Base-by-base conservation (phyloP, 1,140 invertebrate genomes). In the Drosophila tropicalis region DNA sequence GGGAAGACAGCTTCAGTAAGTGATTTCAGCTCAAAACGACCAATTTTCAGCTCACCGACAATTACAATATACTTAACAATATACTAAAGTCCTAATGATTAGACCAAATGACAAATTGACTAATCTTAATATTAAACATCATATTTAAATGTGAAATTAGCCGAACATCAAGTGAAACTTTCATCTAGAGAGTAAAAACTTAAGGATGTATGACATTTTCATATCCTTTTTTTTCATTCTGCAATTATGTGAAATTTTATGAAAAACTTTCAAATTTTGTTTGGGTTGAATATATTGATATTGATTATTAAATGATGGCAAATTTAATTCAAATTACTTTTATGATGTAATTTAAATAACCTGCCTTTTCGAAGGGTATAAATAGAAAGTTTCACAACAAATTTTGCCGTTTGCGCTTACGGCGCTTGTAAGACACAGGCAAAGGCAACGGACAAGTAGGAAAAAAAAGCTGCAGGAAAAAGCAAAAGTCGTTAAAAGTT, bases 401-500 rank as follows among this genome's bases (percentile, higher is more conserved):
- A 70, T 79, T 69, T 72, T 60, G 54, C 19, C 41, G 32, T 54
- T 17, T 66, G 47, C 12, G 9, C 15, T 63, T 54, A 51, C 41
- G 40, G 55, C 60, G 47, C 41, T 19, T 56, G 34, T 58, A 41
- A 40, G 63, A 66, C 63, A 22, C 63, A n/a, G 51, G 32, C 32
- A 19, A 58, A 39, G 56, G 32, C 56, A 58, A 39, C 5, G 17
- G 17, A 22, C 15, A 15, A 51, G 19, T 10, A 51, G 19, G 7
- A 47, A 51, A 51, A 51, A 51, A 51, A 51, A 51, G 2, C 9
- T 73, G 83, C 69, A 64, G 74, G 84, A 72, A 77, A 74, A 77
- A 80, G 87, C 89, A 91, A 90, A 91, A 91, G 89, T 91, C 89
- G 84, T 91, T 91, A 91, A 90, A 91, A 91, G 81, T 91, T 91